A percentile compares a stretch with the other conserved stretches of the same genome.
Evolutionary conservation across 2,113 vertebrate species (phyloP).

Genomic region (Lepus europaeus): DNA sequence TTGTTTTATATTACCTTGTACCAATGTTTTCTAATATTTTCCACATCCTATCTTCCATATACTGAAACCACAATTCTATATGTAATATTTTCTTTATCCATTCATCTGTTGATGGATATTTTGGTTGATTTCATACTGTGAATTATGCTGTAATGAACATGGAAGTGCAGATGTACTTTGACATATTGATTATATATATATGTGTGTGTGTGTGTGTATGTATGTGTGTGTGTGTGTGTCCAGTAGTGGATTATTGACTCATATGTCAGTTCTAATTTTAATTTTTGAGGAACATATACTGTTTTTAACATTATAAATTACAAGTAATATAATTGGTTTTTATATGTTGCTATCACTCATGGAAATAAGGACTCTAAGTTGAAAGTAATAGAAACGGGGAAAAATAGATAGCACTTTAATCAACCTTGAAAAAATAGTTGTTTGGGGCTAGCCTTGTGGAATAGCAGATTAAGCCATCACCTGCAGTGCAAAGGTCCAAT

Average conservation of each 20-base stretch:
- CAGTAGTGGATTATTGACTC: not conserved
- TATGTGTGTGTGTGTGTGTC: not conserved
- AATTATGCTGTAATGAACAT: not conserved
- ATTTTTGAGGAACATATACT: not conserved
- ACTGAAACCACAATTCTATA: not conserved
- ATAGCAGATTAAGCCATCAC: too few species aligned
- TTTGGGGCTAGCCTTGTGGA: too few species aligned
- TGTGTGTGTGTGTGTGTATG: too few species aligned
- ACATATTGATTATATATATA: not conserved
- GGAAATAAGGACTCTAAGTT: not conserved
- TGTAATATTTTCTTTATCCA: not conserved
- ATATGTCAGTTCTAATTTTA: not conserved
- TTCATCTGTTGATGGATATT: not conserved
- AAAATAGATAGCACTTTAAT: not conserved
- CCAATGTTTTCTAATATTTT: not conserved
- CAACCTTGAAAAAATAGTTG: not conserved
- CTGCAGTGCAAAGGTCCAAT: too few species aligned
- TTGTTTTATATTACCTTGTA: not conserved
- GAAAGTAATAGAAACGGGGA: not conserved
- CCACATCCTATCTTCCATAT: not conserved
- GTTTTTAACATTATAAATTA: not conserved
- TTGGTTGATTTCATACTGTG: too few species aligned
- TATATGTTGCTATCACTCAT: not conserved
- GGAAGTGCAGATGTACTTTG: too few species aligned
- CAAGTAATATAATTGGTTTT: not conserved